These are phyloP conservation scores for Cyrtodaria siliqua DNA, from an alignment of 2,888 invertebrate species.

Conservation along the genomic window DNA sequence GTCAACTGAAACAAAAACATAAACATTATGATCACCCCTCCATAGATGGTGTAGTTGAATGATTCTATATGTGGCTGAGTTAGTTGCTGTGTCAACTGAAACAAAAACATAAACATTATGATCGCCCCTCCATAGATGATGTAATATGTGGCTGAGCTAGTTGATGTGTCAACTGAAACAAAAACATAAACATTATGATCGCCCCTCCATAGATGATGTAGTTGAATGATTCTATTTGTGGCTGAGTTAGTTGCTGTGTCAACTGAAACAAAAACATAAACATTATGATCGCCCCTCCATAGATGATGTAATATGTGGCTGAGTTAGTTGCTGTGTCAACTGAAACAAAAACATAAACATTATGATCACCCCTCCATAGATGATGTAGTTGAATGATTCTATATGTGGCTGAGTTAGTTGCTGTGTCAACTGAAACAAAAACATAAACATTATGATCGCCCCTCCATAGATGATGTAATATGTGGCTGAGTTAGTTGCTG, in stretches of 20 bases:
- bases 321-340: conserved; percentile 81
- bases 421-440: conserved; percentile 83
- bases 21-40: conserved; percentile 92
- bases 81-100: conserved; percentile 82
- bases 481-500: conserved; percentile 88
- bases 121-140: conserved; percentile 92
- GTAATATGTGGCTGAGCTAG: conserved; percentile 90
- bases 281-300: conserved; percentile 91
- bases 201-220: conserved; percentile 94
- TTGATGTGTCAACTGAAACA: no score
- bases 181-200: no score
- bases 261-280: no score
- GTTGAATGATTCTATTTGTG: conserved; percentile 97
- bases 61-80: conserved; percentile 92
- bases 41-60: conserved; percentile 94
- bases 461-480: conserved; percentile 94
- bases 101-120: no score
- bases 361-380: conserved; percentile 91
- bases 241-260: conserved; percentile 81
- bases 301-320: conserved; percentile 93
- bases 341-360: no score
- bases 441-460: conserved; percentile 89
- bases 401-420: conserved; percentile 89
- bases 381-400: conserved; percentile 96
- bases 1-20: no score